Percentiles rank a stretch among this genome's conserved stretches.
Evolutionary conservation across 2,888 invertebrate species (phyloP).

Genomic region (Parochlus steinenii): DNA sequence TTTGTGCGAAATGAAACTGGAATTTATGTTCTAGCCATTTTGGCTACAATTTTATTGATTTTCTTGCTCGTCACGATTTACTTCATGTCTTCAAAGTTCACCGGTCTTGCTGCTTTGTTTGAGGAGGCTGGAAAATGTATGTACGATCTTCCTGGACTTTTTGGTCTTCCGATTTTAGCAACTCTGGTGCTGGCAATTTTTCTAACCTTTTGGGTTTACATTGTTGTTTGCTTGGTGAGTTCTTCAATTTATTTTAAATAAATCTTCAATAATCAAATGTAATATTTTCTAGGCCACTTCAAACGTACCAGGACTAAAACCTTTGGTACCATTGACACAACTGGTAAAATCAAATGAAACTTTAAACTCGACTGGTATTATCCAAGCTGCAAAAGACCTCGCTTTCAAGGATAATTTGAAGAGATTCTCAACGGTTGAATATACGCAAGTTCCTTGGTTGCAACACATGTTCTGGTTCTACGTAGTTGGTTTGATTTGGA

Average conservation of each 20-base stretch:
- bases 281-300: constrained; percentile 75
- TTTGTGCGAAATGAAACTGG: constrained; percentile 72
- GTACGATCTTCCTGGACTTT: constrained; percentile 63
- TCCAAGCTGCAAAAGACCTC: background rate
- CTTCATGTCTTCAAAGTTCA: constrained; percentile 62
- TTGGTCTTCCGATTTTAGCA: constrained; percentile 71
- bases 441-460: constrained; percentile 59
- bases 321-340: constrained; percentile 19
- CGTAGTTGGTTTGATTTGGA: constrained; percentile 79
- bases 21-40: constrained; percentile 66
- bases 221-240: constrained; percentile 50
- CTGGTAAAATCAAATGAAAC: background rate
- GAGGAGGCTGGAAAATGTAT: constrained; percentile 81
- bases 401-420: constrained; percentile 5
- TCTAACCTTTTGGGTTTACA: constrained; percentile 71
- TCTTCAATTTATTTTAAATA: constrained; percentile 3
- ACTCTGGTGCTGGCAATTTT: constrained; percentile 62
- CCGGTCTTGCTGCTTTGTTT: constrained; percentile 69
- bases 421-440: constrained; percentile 50
- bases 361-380: background rate
- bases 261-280: constrained; percentile 32
- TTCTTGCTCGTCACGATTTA: constrained; percentile 56
- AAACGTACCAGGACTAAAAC: constrained; percentile 47
- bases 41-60: constrained; percentile 54
- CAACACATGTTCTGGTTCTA: constrained; percentile 93